Evolutionary conservation across 1,140 invertebrate genomes (phyloP), one percentile per base, ranked within the genome.

Genomic region (Hyles vespertilio): DNA sequence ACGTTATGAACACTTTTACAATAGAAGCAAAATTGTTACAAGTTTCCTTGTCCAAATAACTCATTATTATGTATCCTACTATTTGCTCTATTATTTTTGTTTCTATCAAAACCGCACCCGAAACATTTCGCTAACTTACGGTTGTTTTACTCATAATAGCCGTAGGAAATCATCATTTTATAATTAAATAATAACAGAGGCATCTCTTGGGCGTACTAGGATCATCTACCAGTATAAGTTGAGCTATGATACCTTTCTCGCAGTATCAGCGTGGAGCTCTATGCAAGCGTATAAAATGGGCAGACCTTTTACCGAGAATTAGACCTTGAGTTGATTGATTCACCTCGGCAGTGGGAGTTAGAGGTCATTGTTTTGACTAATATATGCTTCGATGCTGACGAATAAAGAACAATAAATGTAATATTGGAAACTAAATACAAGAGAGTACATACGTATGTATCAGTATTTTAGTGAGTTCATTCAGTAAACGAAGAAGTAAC

Each of bases 261-360:
- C 10, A 12, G 32, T 33, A 51, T 46, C 44, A 32, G 50, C 12
- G 3, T 40, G 12, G 11, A 40, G 59, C 9, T 51, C 59, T 32
- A 11, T 32, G 32, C 51, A 53, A 36, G 51, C 34, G 58, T 65
- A 61, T 67, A 73, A 70, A 70, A 71, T 79, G 70, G 75, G 55
- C 63, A 60, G 65, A 72, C 74, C 81, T 82, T 81, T 84, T 80
- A 80, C 81, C 72, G 68, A 58, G 63, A 73, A 67, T 49, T 55
- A 72, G 72, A 70, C 81, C 81, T 81, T 84, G 76, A 72, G 68
- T 74, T 73, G 74, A 82, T 81, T 84, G 81, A 84, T 82, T 84
- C 73, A 81, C 79, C 72, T 81, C 76, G 74, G 65, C 70, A 44
- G 74, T 77, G 70, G 72, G 76, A 47, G 43, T 12, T 40, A 66